Conservation (phyloP, 1,140 invertebrate genomes). For the Heliconius melpomene region DNA sequence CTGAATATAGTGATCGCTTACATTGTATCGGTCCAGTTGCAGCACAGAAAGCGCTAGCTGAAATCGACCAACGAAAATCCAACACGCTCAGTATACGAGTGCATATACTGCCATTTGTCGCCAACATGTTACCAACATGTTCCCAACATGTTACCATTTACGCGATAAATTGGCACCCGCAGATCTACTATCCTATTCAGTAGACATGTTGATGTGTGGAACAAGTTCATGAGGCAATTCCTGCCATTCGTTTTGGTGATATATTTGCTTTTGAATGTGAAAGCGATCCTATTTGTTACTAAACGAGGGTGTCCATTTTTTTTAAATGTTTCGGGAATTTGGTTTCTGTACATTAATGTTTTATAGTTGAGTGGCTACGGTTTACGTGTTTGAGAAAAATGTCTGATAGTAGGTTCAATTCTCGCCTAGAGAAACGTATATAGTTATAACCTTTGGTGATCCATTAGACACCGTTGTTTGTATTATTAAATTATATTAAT, state of each 20-base stretch:
- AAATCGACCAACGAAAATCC: slow-evolving; percentile 17
- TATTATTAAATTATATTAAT: too few species aligned
- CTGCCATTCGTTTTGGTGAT: slow-evolving; percentile 49
- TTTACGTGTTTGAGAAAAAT: not conserved
- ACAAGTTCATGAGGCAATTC: slow-evolving; percentile 46
- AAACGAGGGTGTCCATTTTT: slow-evolving; percentile 17
- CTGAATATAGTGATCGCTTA: slow-evolving; percentile 10
- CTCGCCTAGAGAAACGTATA: not conserved
- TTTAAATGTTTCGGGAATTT: slow-evolving; percentile 1
- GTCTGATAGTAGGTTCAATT: not conserved
- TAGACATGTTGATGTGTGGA: slow-evolving; percentile 62
- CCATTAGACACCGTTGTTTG: too few species aligned
- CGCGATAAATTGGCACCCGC: slow-evolving; percentile 74
- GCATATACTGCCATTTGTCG: slow-evolving; percentile 49
- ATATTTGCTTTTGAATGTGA: slow-evolving; percentile 43
- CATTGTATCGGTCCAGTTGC: not conserved
- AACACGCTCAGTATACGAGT: slow-evolving; percentile 24
- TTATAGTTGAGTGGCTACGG: not conserved
- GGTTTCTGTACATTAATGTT: not conserved
- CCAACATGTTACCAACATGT: slow-evolving; percentile 62
- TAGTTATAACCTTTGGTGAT: too few species aligned
- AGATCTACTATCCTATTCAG: slow-evolving; percentile 59
- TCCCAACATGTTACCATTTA: slow-evolving; percentile 66
- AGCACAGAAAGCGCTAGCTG: not conserved
- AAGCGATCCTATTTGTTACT: slow-evolving; percentile 29